These are phyloP conservation scores for Gonocerus acuteangulatus DNA, from an alignment of 2,888 invertebrate genomes.

Conservation along the genomic window DNA sequence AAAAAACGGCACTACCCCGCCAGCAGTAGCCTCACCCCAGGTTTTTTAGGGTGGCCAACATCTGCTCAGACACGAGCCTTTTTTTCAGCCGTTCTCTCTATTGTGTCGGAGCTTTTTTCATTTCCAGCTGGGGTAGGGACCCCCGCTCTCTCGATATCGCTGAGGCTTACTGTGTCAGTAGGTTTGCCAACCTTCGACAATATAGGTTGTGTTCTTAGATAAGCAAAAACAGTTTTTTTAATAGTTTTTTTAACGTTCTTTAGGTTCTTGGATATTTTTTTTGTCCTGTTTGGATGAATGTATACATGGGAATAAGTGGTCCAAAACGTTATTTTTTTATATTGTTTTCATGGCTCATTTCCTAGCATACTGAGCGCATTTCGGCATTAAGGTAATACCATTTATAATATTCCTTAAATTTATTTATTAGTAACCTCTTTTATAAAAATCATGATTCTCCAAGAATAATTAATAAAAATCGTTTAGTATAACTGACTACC, in stretches of 20 bases:
- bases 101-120: conserved; percentile 3
- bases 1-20: conserved; percentile 8
- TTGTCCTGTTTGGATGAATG: no score
- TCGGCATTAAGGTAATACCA: no score
- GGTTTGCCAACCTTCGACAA: conserved; percentile 5
- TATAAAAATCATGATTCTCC: no score
- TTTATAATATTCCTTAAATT: no score
- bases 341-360: no score
- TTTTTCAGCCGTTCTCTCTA: conserved; percentile 12
- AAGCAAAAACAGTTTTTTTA: background rate
- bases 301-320: no score
- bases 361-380: no score
- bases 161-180: conserved; percentile 14
- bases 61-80: conserved; percentile 21
- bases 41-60: conserved; percentile 13
- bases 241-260: background rate
- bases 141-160: background rate
- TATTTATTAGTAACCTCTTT: no score
- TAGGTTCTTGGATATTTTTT: no score
- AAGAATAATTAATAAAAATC: no score
- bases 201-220: background rate
- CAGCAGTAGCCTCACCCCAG: conserved; percentile 3
- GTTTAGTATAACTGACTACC: no score
- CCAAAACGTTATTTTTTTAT: no score
- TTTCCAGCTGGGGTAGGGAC: background rate